Conservation (phyloP, 2,797 vertebrate species). For the Champsocephalus esox region DNA sequence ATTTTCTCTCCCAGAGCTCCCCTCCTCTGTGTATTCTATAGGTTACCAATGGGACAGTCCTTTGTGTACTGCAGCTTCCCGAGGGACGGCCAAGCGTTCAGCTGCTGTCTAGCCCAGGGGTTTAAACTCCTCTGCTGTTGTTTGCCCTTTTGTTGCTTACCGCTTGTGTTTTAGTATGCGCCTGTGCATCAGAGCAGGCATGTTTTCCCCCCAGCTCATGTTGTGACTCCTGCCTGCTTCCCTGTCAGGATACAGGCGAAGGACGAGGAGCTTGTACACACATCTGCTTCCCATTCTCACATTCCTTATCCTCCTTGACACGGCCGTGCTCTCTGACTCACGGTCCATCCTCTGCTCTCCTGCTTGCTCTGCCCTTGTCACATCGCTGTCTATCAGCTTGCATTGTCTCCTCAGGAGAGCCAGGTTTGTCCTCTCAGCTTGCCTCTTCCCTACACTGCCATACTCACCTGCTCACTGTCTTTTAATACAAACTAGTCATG, state of each 20-base stretch:
- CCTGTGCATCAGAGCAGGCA: slow-evolving; percentile 8
- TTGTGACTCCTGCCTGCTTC: slow-evolving; percentile 50
- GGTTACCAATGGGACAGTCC: slow-evolving; percentile 46
- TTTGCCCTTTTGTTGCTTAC: slow-evolving; percentile 23
- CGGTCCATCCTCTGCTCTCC: slow-evolving; percentile 42
- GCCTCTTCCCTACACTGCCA: slow-evolving; percentile 8
- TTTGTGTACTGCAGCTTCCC: slow-evolving; percentile 39
- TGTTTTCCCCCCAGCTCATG: slow-evolving; percentile 27
- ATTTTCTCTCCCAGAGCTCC: slow-evolving; percentile 1
- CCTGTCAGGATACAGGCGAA: slow-evolving; percentile 34
- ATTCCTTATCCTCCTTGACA: slow-evolving; percentile 43
- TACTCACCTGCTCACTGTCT: slow-evolving; percentile 8
- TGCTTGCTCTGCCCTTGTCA: slow-evolving; percentile 48
- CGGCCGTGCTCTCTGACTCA: slow-evolving; percentile 31
- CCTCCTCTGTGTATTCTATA: slow-evolving; percentile 24
- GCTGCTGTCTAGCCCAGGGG: slow-evolving; percentile 46
- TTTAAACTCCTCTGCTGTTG: slow-evolving; percentile 27
- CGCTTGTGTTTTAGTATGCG: slow-evolving; percentile 15
- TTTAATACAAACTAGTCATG: neutral
- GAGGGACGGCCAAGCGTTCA: slow-evolving; percentile 38
- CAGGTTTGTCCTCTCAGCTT: slow-evolving; percentile 11
- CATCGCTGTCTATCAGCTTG: slow-evolving; percentile 45
- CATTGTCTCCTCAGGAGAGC: slow-evolving; percentile 20
- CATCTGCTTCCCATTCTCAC: slow-evolving; percentile 51
- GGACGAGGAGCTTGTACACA: slow-evolving; percentile 40